Percentiles rank a stretch among this genome's conserved stretches.
These are phyloP conservation scores for Xiphorhynchus erythropygius DNA, from an alignment of 2,797 vertebrate species.

Conservation along the genomic window DNA sequence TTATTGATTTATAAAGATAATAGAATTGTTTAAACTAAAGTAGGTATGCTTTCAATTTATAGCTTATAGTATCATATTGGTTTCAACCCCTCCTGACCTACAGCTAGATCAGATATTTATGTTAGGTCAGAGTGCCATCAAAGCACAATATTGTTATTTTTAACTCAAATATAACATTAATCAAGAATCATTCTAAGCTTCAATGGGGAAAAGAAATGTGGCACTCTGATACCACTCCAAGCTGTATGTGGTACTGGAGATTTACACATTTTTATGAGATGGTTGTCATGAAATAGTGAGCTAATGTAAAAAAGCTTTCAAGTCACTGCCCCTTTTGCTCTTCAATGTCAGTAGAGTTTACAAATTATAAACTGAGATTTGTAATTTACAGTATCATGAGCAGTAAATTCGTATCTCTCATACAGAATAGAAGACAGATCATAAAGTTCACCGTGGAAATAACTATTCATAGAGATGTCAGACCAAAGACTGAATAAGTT, in stretches of 20 bases:
- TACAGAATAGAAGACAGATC: background rate
- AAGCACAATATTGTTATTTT: background rate
- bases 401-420: background rate
- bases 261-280: background rate
- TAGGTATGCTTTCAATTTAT: background rate
- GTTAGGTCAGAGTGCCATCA: background rate
- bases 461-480: background rate
- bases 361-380: background rate
- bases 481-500: background rate
- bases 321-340: background rate
- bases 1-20: background rate
- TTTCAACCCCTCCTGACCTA: background rate
- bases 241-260: background rate
- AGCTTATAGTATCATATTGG: background rate
- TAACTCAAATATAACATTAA: background rate
- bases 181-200: background rate
- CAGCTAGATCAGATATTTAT: background rate
- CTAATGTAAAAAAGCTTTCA: background rate
- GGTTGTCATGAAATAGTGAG: background rate
- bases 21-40: background rate
- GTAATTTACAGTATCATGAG: background rate
- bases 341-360: background rate
- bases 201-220: background rate
- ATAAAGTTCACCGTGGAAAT: background rate
- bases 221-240: background rate